These are phyloP conservation scores for Nycticryphes semicollaris DNA, from an alignment of 2,113 vertebrate species.

Conservation along the genomic window DNA sequence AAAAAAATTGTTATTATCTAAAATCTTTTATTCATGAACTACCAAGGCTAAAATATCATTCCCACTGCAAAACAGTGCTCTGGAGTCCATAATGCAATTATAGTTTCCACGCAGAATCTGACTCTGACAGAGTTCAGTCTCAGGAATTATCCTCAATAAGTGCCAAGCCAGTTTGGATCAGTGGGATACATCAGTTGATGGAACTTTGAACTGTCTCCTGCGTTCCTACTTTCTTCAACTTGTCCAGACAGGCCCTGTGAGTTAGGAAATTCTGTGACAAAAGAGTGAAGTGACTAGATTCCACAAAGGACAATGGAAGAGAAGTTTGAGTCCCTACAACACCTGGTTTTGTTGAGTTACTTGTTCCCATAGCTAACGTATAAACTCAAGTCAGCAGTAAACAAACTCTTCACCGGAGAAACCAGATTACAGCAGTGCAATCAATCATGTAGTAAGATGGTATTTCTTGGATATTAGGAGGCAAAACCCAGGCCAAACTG, in stretches of 20 bases:
- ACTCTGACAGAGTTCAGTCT: neutral
- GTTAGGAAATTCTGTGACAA: neutral
- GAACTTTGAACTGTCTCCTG: neutral
- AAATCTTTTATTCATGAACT: neutral
- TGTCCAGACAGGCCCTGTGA: slow-evolving; percentile 64
- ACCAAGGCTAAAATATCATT: neutral
- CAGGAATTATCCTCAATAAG: neutral
- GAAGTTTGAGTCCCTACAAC: neutral
- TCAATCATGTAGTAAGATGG: neutral
- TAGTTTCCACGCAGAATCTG: neutral
- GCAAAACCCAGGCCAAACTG: neutral
- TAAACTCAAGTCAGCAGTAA: neutral
- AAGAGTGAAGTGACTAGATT: slow-evolving; percentile 26
- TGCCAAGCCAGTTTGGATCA: neutral
- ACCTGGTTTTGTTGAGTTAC: neutral
- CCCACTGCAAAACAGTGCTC: neutral
- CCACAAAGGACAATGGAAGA: slow-evolving; percentile 29
- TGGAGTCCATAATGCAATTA: neutral
- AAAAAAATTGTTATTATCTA: neutral
- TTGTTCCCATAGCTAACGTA: neutral
- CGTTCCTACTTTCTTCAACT: slow-evolving; percentile 29
- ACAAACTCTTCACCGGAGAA: slow-evolving; percentile 23
- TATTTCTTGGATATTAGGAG: neutral
- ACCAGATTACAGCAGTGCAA: neutral
- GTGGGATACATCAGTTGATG: neutral